Evolutionary conservation across 2,113 vertebrate species (phyloP).

Genomic region (Serilophus lunatus): DNA sequence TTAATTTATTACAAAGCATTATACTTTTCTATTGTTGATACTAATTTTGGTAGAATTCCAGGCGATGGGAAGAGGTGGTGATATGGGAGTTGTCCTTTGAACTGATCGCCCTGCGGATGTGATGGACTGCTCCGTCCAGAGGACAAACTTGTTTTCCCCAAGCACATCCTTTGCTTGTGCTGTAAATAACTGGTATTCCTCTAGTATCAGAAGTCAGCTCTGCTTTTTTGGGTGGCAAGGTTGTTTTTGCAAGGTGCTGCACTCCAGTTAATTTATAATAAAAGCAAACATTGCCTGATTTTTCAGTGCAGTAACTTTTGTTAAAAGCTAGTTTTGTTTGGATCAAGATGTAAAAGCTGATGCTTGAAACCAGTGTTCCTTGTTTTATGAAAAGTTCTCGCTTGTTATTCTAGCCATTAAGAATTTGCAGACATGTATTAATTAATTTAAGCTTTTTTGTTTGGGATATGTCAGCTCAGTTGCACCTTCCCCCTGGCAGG

Average conservation of each 20-base stretch:
- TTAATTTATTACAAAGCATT: conserved; percentile 58
- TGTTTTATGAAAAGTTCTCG: background rate
- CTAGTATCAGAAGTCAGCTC: conserved; percentile 5
- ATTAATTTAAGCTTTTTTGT: background rate
- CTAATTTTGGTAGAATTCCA: background rate
- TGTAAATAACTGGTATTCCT: conserved; percentile 13
- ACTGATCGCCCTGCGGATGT: background rate
- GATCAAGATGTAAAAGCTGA: background rate
- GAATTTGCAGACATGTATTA: background rate
- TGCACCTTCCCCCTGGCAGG: background rate
- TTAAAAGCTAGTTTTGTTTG: background rate
- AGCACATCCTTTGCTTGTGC: background rate
- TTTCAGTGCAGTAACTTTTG: background rate
- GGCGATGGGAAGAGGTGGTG: background rate
- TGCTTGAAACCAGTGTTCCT: background rate
- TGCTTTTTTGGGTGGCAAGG: conserved; percentile 20
- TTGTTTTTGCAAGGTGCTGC: background rate
- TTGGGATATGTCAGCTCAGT: background rate
- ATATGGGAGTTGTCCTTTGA: background rate
- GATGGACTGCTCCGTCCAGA: background rate
- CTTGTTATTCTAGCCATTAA: background rate
- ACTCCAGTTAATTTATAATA: conserved; percentile 51
- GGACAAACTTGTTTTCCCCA: background rate
- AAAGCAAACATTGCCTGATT: conserved; percentile 10
- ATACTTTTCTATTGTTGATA: conserved; percentile 3